Percentiles rank a stretch among this genome's conserved stretches.
Conservation (phyloP, 2,888 invertebrate species). For the Melieria crassipennis region DNA sequence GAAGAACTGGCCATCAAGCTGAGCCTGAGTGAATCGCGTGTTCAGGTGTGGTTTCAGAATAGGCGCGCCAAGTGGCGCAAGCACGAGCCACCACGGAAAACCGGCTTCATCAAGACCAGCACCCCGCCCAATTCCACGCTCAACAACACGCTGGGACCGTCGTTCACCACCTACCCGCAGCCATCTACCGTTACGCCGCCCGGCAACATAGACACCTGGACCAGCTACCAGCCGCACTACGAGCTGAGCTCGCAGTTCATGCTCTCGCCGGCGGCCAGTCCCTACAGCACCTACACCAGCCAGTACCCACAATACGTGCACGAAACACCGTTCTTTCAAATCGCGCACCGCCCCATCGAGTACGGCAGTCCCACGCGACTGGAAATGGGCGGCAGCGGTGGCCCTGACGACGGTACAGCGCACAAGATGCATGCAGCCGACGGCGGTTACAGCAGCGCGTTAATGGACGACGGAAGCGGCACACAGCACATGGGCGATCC, state of each 20-base stretch:
- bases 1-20: conserved; percentile 93
- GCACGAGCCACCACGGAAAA: conserved; percentile 91
- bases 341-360: conserved; percentile 66
- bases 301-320: conserved; percentile 76
- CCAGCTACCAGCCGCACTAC: conserved; percentile 78
- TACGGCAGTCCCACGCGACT: conserved; percentile 65
- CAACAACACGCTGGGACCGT: conserved; percentile 68
- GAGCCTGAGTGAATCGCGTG: conserved; percentile 83
- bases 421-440: conserved; percentile 66
- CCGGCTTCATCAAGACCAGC: conserved; percentile 78
- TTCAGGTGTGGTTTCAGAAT: conserved; percentile 73
- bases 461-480: conserved; percentile 34
- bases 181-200: conserved; percentile 70
- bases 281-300: conserved; percentile 74
- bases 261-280: conserved; percentile 75
- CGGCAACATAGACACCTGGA: conserved; percentile 82
- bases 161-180: conserved; percentile 73
- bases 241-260: conserved; percentile 80
- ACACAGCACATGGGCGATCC: conserved; percentile 40
- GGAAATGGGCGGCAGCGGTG: conserved; percentile 57
- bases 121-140: conserved; percentile 71
- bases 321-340: conserved; percentile 78
- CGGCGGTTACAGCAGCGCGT: conserved; percentile 67
- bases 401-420: conserved; percentile 67
- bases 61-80: conserved; percentile 94